phyloP scores from a whole-genome alignment of 2,797 vertebrate species.

The Coendou prehensilis region DNA sequence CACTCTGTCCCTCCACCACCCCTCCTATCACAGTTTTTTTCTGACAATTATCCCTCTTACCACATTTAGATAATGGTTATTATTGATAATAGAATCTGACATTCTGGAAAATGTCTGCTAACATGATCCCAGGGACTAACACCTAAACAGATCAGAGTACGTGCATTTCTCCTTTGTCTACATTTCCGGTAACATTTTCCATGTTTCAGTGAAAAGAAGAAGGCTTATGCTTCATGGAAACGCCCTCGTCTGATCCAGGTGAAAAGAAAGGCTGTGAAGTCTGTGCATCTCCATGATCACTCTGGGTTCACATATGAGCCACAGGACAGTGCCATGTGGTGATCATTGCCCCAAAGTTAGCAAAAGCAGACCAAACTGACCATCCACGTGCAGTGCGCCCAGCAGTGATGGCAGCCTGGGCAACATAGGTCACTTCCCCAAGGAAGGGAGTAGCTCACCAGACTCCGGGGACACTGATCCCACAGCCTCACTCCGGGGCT shows the following conservation, averaged over 20 bases:
- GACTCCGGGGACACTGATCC: neutral
- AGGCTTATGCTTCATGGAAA: neutral
- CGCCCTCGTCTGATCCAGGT: neutral
- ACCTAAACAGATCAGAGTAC: neutral
- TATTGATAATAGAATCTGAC: neutral
- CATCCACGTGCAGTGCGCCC: accelerated
- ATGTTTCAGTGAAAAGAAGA: neutral
- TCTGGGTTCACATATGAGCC: neutral
- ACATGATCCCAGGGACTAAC: neutral
- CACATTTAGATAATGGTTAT: neutral
- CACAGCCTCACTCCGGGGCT: neutral
- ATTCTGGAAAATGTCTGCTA: neutral
- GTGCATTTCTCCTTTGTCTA: neutral
- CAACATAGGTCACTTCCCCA: neutral
- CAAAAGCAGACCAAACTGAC: neutral
- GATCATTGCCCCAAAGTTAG: neutral
- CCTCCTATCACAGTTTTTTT: neutral
- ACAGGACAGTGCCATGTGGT: neutral
- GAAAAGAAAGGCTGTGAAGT: constrained; percentile 1
- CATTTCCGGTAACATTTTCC: neutral
- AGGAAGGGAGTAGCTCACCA: no score
- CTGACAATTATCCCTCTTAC: neutral
- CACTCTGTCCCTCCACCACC: neutral
- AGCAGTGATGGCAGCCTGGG: neutral
- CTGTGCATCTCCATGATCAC: neutral